Percentiles rank a stretch among this genome's conserved stretches.
Evolutionary conservation across 2,113 vertebrate species (phyloP).

Genomic region (Pedetes capensis): DNA sequence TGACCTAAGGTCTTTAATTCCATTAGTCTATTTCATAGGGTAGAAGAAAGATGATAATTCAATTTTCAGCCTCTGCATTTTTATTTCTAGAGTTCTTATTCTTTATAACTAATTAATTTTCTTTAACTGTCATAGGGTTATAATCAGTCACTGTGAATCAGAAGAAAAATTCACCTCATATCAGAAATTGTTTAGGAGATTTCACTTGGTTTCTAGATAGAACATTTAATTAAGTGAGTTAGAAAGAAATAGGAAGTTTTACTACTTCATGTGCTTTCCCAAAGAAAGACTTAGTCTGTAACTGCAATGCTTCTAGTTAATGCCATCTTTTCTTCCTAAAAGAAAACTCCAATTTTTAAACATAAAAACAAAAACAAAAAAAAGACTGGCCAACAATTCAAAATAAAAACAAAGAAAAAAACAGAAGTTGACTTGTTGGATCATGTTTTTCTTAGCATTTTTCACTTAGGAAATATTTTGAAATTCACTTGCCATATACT

Average conservation of each 20-base stretch:
- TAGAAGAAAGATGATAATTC: constrained; percentile 55
- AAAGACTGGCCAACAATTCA: background rate
- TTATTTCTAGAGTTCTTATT: constrained; percentile 76
- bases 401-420: constrained; percentile 21
- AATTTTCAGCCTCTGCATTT: constrained; percentile 66
- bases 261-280: constrained; percentile 16
- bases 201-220: constrained; percentile 67
- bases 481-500: constrained; percentile 10
- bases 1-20: constrained; percentile 35
- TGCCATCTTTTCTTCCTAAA: constrained; percentile 6
- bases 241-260: constrained; percentile 58
- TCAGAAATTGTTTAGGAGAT: constrained; percentile 73
- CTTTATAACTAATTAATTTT: constrained; percentile 78
- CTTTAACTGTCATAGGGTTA: constrained; percentile 70
- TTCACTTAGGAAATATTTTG: constrained; percentile 50
- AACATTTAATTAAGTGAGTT: constrained; percentile 61
- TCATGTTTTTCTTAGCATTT: constrained; percentile 37
- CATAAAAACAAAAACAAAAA: background rate
- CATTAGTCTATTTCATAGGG: background rate
- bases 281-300: background rate
- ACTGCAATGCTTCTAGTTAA: constrained; percentile 1
- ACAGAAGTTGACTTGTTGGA: background rate
- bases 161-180: constrained; percentile 74
- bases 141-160: constrained; percentile 79
- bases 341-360: background rate